Evolutionary conservation across 35 echinoderm and acorn worm species (phyloP).

Genomic region (Acanthaster planci): DNA sequence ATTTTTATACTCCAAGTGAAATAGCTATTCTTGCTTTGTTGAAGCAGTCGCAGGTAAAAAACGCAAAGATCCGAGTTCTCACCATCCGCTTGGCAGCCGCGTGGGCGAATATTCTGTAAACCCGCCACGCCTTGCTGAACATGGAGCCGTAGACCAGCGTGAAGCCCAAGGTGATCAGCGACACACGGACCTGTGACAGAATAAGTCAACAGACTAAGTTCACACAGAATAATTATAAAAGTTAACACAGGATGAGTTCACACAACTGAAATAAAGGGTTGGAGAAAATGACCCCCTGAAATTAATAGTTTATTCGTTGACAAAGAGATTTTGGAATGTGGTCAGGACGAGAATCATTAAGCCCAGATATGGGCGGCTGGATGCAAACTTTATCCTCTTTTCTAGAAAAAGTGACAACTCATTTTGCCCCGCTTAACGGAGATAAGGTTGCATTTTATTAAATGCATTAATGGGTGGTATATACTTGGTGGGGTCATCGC

Average conservation of each 20-base stretch:
- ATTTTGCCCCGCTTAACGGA: no score
- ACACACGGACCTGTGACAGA: constrained; percentile 49
- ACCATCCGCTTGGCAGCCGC: constrained; percentile 65
- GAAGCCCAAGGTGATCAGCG: constrained; percentile 56
- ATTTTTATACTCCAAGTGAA: no score
- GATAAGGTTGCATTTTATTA: no score
- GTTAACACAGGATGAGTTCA: not conserved
- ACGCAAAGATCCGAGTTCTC: not conserved
- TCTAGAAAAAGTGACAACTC: no score
- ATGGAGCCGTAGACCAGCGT: constrained; percentile 75
- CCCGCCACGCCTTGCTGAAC: constrained; percentile 80
- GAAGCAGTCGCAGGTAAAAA: not conserved
- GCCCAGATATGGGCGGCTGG: no score
- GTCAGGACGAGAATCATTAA: no score
- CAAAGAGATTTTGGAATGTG: no score
- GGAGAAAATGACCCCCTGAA: not conserved
- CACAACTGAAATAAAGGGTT: not conserved
- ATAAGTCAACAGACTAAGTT: not conserved
- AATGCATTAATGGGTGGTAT: no score
- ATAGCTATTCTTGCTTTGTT: not conserved
- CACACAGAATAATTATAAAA: not conserved
- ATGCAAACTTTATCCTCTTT: no score
- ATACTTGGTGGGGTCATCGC: no score
- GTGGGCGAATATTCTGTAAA: constrained; percentile 71
- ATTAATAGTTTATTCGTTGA: not conserved